Conservation (phyloP, 2,888 invertebrate species). For the Ichneumoninae sp. region DNA sequence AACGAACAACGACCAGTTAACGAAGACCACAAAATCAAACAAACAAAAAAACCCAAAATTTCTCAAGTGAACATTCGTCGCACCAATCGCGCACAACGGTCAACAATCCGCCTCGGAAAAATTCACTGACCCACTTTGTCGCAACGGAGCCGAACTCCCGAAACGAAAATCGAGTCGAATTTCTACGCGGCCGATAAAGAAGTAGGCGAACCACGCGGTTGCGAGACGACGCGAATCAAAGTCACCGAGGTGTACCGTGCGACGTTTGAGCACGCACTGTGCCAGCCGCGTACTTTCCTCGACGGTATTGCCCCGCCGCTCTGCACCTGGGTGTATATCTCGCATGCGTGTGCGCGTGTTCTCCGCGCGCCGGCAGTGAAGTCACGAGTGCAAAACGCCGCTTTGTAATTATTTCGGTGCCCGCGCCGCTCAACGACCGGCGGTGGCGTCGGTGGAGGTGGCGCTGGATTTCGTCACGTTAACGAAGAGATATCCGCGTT, state of each 20-base stretch:
- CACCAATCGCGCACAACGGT: conserved; percentile 28
- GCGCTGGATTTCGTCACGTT: conserved; percentile 26
- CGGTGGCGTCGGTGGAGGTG: neutral
- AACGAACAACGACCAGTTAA: conserved; percentile 24
- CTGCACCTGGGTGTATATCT: conserved; percentile 50
- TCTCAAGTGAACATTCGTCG: conserved; percentile 23
- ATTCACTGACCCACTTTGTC: conserved; percentile 30
- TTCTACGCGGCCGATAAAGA: neutral
- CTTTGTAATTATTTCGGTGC: conserved; percentile 70
- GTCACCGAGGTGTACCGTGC: conserved; percentile 47
- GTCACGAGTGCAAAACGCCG: conserved; percentile 64
- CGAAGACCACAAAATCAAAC: neutral
- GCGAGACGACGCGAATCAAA: neutral
- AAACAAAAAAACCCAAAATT: conserved; percentile 20
- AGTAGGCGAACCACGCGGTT: neutral
- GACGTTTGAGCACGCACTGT: conserved; percentile 62
- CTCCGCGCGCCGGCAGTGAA: conserved; percentile 48
- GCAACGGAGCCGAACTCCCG: neutral
- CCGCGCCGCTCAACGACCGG: conserved; percentile 12
- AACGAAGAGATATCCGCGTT: conserved; percentile 40
- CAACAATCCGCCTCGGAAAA: conserved; percentile 29
- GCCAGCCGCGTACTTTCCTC: conserved; percentile 55
- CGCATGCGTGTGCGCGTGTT: conserved; percentile 24
- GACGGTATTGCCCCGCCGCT: conserved; percentile 38
- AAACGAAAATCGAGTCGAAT: neutral